These are phyloP conservation scores for Aleadryas rufinucha DNA, from an alignment of 2,113 vertebrate species.

Conservation along the genomic window DNA sequence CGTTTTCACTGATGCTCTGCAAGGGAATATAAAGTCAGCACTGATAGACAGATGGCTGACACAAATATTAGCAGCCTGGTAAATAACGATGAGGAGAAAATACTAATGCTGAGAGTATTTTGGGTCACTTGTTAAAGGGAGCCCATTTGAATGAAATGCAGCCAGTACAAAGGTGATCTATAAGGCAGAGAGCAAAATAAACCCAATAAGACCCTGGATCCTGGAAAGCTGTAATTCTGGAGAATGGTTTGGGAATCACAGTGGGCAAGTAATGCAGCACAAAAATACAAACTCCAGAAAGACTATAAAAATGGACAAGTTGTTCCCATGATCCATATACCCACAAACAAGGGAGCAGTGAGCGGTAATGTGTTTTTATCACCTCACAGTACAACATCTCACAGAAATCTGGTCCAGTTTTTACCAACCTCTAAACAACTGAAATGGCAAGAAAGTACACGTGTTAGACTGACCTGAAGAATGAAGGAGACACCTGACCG, in stretches of 20 bases:
- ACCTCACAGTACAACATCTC: not conserved
- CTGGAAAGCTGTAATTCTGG: not conserved
- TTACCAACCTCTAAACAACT: not conserved
- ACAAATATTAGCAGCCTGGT: slow-evolving; percentile 58
- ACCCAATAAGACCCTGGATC: not conserved
- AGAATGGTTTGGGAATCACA: not conserved
- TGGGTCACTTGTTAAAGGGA: not conserved
- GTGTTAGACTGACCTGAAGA: not conserved
- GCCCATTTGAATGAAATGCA: not conserved
- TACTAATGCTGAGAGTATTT: not conserved
- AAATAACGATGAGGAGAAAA: slow-evolving; percentile 28
- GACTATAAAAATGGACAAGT: not conserved
- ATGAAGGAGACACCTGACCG: not conserved
- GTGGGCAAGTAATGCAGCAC: not conserved
- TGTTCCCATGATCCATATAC: not conserved
- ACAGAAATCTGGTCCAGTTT: not conserved
- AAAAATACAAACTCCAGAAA: not conserved
- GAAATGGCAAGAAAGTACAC: not conserved
- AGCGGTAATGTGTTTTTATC: not conserved
- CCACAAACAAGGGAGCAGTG: not conserved
- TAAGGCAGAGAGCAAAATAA: not conserved
- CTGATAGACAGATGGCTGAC: slow-evolving; percentile 55
- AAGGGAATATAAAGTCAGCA: slow-evolving; percentile 51
- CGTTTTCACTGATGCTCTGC: slow-evolving; percentile 38
- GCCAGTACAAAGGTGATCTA: not conserved